These are phyloP conservation scores for Dendrolimus pini DNA, from an alignment of 2,888 invertebrate species.

Conservation along the genomic window DNA sequence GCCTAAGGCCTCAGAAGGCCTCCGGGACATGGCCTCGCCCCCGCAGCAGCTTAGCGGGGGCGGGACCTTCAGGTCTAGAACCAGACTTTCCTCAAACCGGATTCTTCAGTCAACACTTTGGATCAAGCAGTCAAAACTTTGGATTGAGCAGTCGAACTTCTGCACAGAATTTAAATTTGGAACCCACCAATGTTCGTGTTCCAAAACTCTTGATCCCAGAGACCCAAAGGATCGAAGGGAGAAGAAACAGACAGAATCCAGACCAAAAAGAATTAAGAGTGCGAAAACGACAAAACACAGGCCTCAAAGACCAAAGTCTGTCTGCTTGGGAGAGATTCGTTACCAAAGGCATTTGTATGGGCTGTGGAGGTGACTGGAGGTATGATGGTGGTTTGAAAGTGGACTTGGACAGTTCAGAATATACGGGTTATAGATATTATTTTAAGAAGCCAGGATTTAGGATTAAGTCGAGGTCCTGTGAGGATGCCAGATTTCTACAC, in stretches of 20 bases:
- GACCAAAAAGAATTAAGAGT: too few relatives aligned
- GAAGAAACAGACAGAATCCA: slow-evolving; percentile 1
- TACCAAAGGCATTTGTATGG: slow-evolving; percentile 60
- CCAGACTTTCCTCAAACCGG: not conserved
- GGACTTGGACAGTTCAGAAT: slow-evolving; percentile 63
- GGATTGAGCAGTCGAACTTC: not conserved
- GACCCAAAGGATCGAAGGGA: slow-evolving; percentile 3
- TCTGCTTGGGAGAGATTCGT: slow-evolving; percentile 46
- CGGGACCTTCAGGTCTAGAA: slow-evolving; percentile 29
- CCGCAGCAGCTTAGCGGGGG: slow-evolving; percentile 43
- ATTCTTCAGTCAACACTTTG: not conserved
- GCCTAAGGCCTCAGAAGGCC: slow-evolving; percentile 32
- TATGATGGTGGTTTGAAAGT: slow-evolving; percentile 61
- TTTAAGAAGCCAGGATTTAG: slow-evolving; percentile 56
- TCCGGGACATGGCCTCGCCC: slow-evolving; percentile 70
- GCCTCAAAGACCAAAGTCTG: too few relatives aligned
- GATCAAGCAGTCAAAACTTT: not conserved
- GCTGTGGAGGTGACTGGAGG: slow-evolving; percentile 66
- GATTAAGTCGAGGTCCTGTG: slow-evolving; percentile 61
- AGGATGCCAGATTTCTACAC: slow-evolving; percentile 80
- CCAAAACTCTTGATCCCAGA: not conserved
- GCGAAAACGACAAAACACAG: slow-evolving; percentile 1
- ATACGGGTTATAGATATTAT: slow-evolving; percentile 69
- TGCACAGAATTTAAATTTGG: not conserved
- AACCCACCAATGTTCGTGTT: not conserved